phyloP scores from a whole-genome alignment of 1,140 invertebrate species.

The Pseudomyrmex gracilis region DNA sequence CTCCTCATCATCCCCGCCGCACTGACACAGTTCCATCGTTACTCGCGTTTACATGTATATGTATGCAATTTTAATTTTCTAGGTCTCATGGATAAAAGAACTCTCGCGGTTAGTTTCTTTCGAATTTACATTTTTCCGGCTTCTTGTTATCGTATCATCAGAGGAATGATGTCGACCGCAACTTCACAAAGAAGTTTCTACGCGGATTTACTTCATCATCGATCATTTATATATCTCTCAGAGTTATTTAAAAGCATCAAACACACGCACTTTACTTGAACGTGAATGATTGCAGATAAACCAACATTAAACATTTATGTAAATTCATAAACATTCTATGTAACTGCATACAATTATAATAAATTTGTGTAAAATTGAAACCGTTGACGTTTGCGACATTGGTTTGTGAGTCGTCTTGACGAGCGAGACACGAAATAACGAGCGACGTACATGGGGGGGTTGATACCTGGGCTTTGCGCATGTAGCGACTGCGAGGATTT shows the following conservation, averaged over 20 bases:
- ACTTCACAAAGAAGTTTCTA: constrained; percentile 6
- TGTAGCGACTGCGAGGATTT: too few relatives aligned
- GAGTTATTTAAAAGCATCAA: not conserved
- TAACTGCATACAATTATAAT: too few relatives aligned
- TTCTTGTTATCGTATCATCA: constrained; percentile 21
- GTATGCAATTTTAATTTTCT: constrained; percentile 66
- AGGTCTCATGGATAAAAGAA: constrained; percentile 37
- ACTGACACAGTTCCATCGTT: constrained; percentile 41
- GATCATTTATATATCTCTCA: not conserved
- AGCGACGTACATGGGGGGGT: too few relatives aligned
- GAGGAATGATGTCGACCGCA: constrained; percentile 40
- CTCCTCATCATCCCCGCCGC: constrained; percentile 1
- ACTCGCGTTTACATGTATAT: constrained; percentile 38
- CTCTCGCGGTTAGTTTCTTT: constrained; percentile 33
- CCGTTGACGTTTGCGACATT: too few relatives aligned
- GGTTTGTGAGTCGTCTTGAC: too few relatives aligned
- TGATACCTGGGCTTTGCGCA: too few relatives aligned
- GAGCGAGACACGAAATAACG: too few relatives aligned
- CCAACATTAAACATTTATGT: not conserved
- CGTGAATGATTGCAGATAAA: not conserved
- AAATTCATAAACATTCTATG: not conserved
- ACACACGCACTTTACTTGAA: not conserved
- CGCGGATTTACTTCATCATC: constrained; percentile 10
- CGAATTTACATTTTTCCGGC: constrained; percentile 39
- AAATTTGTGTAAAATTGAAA: too few relatives aligned